A percentile compares a stretch with the other conserved stretches of the same genome.
These are phyloP conservation scores for Drosophila sp. DNA, from an alignment of 1,140 invertebrate genomes.

Conservation along the genomic window DNA sequence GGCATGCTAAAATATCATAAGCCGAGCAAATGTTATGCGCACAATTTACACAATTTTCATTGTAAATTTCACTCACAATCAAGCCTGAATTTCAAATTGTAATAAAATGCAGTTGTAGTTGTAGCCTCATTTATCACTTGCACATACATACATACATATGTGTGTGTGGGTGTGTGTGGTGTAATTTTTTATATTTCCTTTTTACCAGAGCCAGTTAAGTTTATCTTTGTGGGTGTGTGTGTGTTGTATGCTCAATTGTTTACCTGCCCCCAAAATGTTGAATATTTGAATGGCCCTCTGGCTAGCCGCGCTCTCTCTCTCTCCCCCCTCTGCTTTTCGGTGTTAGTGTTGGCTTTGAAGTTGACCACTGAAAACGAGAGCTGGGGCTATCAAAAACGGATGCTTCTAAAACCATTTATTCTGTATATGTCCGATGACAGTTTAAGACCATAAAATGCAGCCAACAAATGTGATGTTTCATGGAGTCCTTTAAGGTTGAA, in stretches of 20 bases:
- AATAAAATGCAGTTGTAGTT: constrained; percentile 64
- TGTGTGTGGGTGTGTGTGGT: constrained; percentile 18
- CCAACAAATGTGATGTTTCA: constrained; percentile 17
- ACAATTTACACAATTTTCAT: constrained; percentile 61
- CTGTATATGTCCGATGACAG: constrained; percentile 35
- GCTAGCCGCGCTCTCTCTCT: constrained; percentile 1
- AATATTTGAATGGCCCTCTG: constrained; percentile 25
- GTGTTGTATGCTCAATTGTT: constrained; percentile 31
- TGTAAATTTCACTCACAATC: constrained; percentile 37
- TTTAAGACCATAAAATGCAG: constrained; percentile 32
- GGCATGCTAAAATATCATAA: constrained; percentile 60
- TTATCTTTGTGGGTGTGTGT: constrained; percentile 27
- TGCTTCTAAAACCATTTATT: constrained; percentile 27
- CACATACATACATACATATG: neutral
- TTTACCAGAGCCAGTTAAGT: constrained; percentile 25
- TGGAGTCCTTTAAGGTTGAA: no score
- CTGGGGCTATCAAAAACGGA: constrained; percentile 31
- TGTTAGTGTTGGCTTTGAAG: constrained; percentile 21
- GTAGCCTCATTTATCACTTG: constrained; percentile 65
- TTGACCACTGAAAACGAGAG: constrained; percentile 36
- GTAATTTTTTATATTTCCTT: constrained; percentile 57
- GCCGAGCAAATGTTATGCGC: constrained; percentile 35
- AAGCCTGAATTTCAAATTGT: constrained; percentile 50
- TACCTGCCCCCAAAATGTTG: constrained; percentile 38
- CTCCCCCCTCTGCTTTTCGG: neutral